Evolutionary conservation across 2,113 vertebrate species (phyloP), one percentile per base, ranked within the genome.

Genomic region (Tachycineta bicolor): DNA sequence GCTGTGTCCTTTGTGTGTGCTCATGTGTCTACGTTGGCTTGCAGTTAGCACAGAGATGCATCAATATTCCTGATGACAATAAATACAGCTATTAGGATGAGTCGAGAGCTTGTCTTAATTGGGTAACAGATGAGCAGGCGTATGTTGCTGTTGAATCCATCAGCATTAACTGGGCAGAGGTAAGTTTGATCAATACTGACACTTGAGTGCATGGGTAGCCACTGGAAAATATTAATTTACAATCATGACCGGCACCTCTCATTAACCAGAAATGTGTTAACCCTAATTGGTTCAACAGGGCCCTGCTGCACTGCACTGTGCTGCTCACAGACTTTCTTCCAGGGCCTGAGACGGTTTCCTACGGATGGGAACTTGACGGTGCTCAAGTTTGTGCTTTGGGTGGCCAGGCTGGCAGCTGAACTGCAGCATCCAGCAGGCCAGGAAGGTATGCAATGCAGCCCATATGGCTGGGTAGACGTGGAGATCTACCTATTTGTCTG

Each of bases 161-260:
- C 98, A 97, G 75, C 93, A 97, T 97, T 98, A 98, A 97, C 96
- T 97, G 97, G 90, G 81, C 91, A 97, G 91, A 97, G 95, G 92
- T 98, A 98, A 94, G 67, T 96, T 98, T 98, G 97, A 98, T 98
- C 98, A 97, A 98, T 98, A 97, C 94, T 97, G 97, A 97, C 96
- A 98, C 93, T 98, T 98, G 91, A 97, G 97, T 94, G 93, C 94
- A 96, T 90, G 96, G 82, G 89, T 97, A 97, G 93, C 87, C 94
- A 96, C 91, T 86, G 89, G 93, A 97, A 97, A 98, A 96, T 96
- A 98, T 97, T 96, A 97, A 98, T 98, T 98, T 98, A 97, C 84
- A 97, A 95, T 97, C 90, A 97, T 87, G 92, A 93, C 83, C 86
- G 64, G 92, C 62, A 75, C 79, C 97, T 97, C 94, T 96, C 96